A percentile compares a stretch with the other conserved stretches of the same genome.
Conservation (phyloP, 2,888 invertebrate species). For the Iphiclides podalirius region DNA sequence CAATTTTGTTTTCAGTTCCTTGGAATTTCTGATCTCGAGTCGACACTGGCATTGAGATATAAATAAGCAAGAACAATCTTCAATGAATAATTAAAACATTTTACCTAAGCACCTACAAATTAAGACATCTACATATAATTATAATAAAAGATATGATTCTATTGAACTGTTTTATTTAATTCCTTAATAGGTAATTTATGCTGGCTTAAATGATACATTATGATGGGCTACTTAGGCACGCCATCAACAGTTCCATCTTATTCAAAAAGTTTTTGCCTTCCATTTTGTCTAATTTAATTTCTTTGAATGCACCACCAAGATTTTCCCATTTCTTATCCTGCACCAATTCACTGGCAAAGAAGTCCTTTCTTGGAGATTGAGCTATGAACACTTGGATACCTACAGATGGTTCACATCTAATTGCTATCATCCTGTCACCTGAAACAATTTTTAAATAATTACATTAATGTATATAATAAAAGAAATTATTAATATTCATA, state of each 20-base stretch:
- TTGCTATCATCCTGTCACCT: conserved; percentile 91
- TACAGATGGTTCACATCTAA: conserved; percentile 93
- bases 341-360: conserved; percentile 91
- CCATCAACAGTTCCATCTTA: conserved; percentile 98
- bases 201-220: conserved; percentile 44
- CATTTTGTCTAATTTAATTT: conserved; percentile 94
- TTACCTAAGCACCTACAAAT: conserved; percentile 71
- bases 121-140: conserved; percentile 63
- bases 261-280: conserved; percentile 97
- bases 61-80: conserved; percentile 70
- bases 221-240: conserved; percentile 88
- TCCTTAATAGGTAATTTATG: conserved; percentile 17
- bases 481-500: neutral
- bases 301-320: conserved; percentile 94
- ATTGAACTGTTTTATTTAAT: conserved; percentile 37
- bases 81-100: conserved; percentile 75
- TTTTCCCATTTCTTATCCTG: conserved; percentile 96
- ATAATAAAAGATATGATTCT: conserved; percentile 48
- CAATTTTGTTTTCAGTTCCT: conserved; percentile 55
- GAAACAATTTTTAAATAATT: conserved; percentile 31
- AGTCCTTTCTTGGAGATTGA: conserved; percentile 92
- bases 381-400: conserved; percentile 95
- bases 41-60: conserved; percentile 54
- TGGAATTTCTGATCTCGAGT: conserved; percentile 56
- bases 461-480: neutral